Conservation (phyloP, 2,888 invertebrate species). For the Polydrusus pterygomalis region DNA sequence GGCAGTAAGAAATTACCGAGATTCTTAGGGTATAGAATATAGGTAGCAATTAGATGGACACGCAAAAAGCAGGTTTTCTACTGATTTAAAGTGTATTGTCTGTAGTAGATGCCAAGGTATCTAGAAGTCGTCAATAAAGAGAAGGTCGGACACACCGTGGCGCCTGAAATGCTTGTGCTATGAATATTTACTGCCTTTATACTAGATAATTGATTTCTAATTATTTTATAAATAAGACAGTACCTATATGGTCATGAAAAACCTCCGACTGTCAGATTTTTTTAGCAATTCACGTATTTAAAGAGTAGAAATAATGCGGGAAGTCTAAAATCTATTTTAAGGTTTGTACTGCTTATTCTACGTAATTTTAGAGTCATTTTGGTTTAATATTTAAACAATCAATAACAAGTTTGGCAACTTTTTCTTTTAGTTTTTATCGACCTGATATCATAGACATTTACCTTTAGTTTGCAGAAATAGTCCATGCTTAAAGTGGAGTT, state of each 20-base stretch:
- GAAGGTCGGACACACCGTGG: constrained; percentile 57
- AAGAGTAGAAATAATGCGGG: too few species aligned
- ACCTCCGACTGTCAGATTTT: neutral
- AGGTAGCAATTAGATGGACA: constrained; percentile 59
- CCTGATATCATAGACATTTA: too few species aligned
- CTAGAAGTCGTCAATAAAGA: constrained; percentile 57
- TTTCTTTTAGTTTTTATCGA: too few species aligned
- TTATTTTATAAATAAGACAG: constrained; percentile 20
- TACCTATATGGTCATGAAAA: constrained; percentile 18
- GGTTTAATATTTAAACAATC: too few species aligned
- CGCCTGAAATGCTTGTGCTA: constrained; percentile 58
- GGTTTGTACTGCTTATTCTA: too few species aligned
- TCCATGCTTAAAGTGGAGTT: too few species aligned
- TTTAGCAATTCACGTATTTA: neutral
- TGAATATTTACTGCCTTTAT: constrained; percentile 46
- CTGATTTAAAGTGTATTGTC: constrained; percentile 64
- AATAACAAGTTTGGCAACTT: too few species aligned
- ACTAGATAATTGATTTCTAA: constrained; percentile 48
- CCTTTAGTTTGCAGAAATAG: too few species aligned
- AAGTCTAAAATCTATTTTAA: too few species aligned
- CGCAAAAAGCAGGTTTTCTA: constrained; percentile 58
- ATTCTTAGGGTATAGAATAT: constrained; percentile 4
- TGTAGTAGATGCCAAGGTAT: constrained; percentile 56
- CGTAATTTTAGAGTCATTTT: too few species aligned
- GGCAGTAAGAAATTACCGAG: too few species aligned